Conservation (phyloP, 2,888 invertebrate species). For the Notocelia uddmanniana region DNA sequence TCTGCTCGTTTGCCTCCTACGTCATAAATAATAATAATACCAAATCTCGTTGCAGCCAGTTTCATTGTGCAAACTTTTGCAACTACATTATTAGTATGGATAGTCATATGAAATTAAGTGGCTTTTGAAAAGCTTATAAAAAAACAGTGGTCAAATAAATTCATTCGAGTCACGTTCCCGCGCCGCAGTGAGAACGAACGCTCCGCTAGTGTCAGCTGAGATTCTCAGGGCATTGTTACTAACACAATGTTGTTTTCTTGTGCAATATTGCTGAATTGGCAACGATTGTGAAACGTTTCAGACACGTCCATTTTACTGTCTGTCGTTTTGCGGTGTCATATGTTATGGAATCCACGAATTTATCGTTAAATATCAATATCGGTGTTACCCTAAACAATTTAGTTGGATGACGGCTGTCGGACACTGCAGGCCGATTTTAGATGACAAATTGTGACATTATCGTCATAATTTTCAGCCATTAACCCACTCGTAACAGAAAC, state of each 20-base stretch:
- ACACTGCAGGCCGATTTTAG: neutral
- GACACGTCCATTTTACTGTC: slow-evolving; percentile 68
- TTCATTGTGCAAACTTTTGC: too few relatives aligned
- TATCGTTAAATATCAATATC: neutral
- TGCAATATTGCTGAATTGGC: slow-evolving; percentile 80
- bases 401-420: neutral
- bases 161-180: slow-evolving; percentile 48
- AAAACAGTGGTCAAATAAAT: slow-evolving; percentile 39
- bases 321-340: slow-evolving; percentile 69
- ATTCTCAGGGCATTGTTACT: slow-evolving; percentile 76
- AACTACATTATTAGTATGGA: too few relatives aligned
- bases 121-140: slow-evolving; percentile 15
- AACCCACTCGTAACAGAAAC: too few relatives aligned
- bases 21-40: too few relatives aligned
- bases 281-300: slow-evolving; percentile 71
- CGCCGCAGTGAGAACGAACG: slow-evolving; percentile 55
- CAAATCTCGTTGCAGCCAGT: too few relatives aligned
- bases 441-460: neutral
- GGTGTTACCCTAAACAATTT: too few relatives aligned
- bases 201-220: slow-evolving; percentile 60
- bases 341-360: slow-evolving; percentile 59
- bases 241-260: slow-evolving; percentile 80
- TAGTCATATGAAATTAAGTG: neutral
- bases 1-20: too few relatives aligned
- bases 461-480: neutral